Conservation (phyloP, 2,113 vertebrate species). For the Actenoides hombroni region DNA sequence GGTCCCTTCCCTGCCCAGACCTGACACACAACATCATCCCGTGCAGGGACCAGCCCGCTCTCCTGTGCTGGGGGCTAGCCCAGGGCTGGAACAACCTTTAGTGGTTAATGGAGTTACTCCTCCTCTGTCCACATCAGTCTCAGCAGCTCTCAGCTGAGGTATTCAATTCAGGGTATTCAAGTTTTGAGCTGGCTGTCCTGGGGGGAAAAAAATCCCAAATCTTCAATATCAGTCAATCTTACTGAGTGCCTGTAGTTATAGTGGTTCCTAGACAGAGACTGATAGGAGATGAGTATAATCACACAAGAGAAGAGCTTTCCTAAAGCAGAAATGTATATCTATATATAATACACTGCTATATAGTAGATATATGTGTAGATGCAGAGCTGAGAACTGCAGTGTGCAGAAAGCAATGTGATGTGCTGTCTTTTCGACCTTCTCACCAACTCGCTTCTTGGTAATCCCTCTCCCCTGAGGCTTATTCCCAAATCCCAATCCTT, state of each 20-base stretch:
- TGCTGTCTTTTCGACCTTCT: neutral
- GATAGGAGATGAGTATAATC: neutral
- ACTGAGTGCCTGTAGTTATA: neutral
- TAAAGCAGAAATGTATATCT: neutral
- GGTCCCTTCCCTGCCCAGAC: rapidly evolving
- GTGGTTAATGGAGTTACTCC: rapidly evolving
- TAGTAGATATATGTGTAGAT: rapidly evolving
- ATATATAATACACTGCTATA: neutral
- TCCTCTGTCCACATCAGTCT: neutral
- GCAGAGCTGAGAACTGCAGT: neutral
- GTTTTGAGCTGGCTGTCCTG: rapidly evolving
- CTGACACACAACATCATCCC: neutral
- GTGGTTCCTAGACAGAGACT: neutral
- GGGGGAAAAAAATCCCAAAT: neutral
- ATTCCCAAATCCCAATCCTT: neutral
- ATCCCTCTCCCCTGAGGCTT: neutral
- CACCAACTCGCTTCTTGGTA: neutral
- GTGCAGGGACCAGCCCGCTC: rapidly evolving
- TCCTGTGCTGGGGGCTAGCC: neutral
- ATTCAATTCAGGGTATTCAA: rapidly evolving
- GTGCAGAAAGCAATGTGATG: neutral
- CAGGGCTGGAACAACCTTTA: neutral
- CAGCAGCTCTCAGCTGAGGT: neutral
- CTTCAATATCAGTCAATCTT: neutral
- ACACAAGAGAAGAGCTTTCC: neutral